Evolutionary conservation across 2,797 vertebrate genomes (phyloP).

Genomic region (Paratrypauchen microcephalus): DNA sequence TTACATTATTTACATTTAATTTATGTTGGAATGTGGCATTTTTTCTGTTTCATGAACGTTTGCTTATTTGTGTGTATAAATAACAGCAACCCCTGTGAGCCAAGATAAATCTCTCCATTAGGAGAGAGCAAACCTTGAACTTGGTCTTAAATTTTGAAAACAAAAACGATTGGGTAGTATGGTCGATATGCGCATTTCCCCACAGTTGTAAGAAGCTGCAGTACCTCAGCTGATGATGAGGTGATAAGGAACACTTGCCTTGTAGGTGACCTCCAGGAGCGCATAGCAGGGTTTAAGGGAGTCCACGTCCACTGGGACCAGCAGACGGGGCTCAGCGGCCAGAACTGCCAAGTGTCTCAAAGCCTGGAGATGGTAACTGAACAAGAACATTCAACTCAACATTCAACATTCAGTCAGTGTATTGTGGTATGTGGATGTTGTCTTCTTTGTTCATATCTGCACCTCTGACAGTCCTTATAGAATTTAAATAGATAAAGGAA

Average conservation of each 20-base stretch:
- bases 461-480: neutral
- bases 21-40: neutral
- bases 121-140: neutral
- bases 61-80: no score
- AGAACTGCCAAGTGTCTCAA: conserved; percentile 92
- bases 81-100: no score
- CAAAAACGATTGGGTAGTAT: no score
- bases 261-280: conserved; percentile 92
- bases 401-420: neutral
- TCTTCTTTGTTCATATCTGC: neutral
- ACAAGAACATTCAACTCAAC: neutral
- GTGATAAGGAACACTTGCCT: conserved; percentile 70
- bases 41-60: no score
- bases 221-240: neutral
- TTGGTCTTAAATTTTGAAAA: neutral
- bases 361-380: conserved; percentile 96
- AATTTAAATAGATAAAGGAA: neutral
- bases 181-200: no score
- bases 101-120: neutral
- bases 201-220: neutral
- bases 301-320: conserved; percentile 95
- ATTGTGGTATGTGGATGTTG: neutral
- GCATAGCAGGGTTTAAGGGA: conserved; percentile 92
- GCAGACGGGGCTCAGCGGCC: conserved; percentile 90
- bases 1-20: neutral